Percentiles rank a stretch among this genome's conserved stretches.
phyloP scores from a whole-genome alignment of 2,113 vertebrate species.

The Thoracochromis brauschi region DNA sequence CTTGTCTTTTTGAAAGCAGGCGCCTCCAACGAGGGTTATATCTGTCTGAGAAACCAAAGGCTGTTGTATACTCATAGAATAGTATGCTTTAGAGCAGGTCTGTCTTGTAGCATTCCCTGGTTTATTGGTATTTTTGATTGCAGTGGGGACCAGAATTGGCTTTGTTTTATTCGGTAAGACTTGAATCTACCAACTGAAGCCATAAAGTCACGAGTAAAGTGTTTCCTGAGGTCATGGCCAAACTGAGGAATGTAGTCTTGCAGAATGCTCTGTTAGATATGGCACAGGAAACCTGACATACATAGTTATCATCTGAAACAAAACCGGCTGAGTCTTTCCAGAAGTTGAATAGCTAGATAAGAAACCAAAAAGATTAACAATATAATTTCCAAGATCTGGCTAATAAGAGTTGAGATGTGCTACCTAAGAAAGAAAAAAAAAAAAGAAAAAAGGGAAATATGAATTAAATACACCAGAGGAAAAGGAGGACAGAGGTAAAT shows the following conservation, averaged over 20 bases:
- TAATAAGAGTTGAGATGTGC: not conserved
- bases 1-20: not conserved
- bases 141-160: fast-evolving
- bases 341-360: not conserved
- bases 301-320: not conserved
- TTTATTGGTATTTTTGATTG: not conserved
- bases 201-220: not conserved
- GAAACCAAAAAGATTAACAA: not conserved
- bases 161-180: not conserved
- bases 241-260: not conserved
- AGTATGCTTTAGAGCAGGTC: not conserved
- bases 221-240: not conserved
- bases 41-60: not conserved
- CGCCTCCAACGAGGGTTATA: fast-evolving
- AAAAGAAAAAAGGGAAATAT: not conserved
- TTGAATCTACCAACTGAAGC: not conserved
- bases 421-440: not conserved
- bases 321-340: fast-evolving
- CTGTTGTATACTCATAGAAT: not conserved
- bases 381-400: not conserved
- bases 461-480: not conserved
- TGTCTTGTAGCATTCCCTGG: not conserved
- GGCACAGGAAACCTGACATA: not conserved
- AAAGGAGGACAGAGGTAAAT: not conserved
- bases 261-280: not conserved